These are phyloP conservation scores for Scyliorhinus canicula DNA, from an alignment of 2,797 vertebrate genomes.

Conservation along the genomic window DNA sequence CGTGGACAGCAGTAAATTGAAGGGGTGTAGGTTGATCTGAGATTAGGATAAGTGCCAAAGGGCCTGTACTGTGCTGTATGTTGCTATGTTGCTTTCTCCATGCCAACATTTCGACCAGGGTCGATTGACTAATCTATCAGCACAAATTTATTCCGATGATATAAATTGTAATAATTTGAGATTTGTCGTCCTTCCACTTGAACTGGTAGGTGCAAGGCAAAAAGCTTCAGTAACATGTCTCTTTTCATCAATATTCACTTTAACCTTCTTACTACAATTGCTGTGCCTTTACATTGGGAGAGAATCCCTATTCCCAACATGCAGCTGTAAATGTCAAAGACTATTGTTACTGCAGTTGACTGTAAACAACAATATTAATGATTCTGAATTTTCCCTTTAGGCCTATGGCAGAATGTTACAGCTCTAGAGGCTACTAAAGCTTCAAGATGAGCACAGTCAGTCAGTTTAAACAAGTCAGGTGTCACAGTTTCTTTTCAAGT, in stretches of 20 bases:
- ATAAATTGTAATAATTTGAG: not conserved
- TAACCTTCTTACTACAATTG: not conserved
- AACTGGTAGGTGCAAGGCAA: not conserved
- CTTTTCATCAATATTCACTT: not conserved
- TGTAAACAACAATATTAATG: not conserved
- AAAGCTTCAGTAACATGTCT: not conserved
- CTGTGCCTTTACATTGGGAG: not conserved
- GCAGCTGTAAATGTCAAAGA: not conserved
- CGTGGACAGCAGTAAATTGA: too few relatives aligned
- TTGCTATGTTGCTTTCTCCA: not conserved
- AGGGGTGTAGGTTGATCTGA: too few relatives aligned
- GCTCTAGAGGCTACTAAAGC: not conserved
- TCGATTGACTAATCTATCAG: not conserved
- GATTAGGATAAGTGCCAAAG: too few relatives aligned
- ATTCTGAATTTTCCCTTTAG: not conserved
- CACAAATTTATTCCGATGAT: not conserved
- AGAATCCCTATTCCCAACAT: not conserved
- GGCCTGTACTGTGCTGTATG: too few relatives aligned
- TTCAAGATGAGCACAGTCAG: too few relatives aligned
- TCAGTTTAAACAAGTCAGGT: not conserved
- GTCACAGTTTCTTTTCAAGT: not conserved
- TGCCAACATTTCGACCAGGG: too few relatives aligned
- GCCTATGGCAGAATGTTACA: not conserved
- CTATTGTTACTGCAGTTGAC: not conserved
- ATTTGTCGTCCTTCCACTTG: not conserved